phyloP scores from a whole-genome alignment of 1,140 invertebrate species.

The Conus ventricosus region DNA sequence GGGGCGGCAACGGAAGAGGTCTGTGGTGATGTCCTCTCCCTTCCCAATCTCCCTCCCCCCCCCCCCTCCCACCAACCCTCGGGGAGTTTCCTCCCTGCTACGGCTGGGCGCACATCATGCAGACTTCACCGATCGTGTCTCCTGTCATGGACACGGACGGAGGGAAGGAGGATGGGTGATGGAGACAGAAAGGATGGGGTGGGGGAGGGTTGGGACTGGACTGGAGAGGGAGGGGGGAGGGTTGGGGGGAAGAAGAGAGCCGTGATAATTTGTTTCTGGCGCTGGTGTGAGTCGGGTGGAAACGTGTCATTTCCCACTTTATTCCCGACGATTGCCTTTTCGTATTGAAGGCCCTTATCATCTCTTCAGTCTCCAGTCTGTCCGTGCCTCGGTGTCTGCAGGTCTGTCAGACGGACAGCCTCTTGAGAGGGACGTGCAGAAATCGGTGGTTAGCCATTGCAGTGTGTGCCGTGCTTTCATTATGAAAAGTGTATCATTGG shows the following conservation, averaged over 20 bases:
- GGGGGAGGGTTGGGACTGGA: background rate
- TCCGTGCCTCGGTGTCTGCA: constrained; percentile 1
- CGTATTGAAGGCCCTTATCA: no score
- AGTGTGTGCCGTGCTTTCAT: no score
- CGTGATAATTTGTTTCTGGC: constrained; percentile 12
- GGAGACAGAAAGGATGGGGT: background rate
- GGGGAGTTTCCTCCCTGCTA: background rate
- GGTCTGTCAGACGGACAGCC: background rate
- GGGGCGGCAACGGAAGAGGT: background rate
- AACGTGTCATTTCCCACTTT: constrained; percentile 20
- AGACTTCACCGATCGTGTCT: background rate
- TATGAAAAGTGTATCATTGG: no score
- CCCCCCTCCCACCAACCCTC: no score
- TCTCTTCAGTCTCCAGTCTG: background rate
- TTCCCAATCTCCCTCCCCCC: no score
- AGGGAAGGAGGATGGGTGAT: background rate
- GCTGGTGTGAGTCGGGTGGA: background rate
- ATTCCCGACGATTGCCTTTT: background rate
- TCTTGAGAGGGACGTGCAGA: no score
- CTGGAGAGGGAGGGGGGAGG: background rate
- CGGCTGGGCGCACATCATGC: background rate
- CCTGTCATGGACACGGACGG: background rate
- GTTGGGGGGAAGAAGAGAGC: background rate
- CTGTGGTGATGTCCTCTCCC: background rate
- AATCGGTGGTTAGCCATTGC: no score